Percentiles rank a stretch among this genome's conserved stretches.
phyloP scores from a whole-genome alignment of 2,113 vertebrate species.

The Hiodon alosoides region DNA sequence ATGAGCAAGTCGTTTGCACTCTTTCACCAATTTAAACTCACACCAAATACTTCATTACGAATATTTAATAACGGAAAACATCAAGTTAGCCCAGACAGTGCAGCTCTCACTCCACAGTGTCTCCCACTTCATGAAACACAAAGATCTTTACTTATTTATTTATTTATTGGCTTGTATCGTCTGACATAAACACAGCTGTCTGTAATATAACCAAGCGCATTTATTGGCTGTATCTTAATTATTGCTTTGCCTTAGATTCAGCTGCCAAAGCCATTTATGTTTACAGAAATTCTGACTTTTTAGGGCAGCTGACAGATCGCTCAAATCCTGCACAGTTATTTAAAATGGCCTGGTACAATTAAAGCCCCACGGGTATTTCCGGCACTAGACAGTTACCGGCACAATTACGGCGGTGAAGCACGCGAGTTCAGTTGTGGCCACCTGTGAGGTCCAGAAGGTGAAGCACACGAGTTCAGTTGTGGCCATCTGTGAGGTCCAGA shows the following conservation, averaged over 20 bases:
- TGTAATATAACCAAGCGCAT: slow-evolving; percentile 19
- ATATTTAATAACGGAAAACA: slow-evolving; percentile 30
- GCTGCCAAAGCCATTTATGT: slow-evolving; percentile 18
- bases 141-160: not conserved
- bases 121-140: slow-evolving; percentile 25
- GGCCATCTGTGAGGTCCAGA: too few relatives aligned
- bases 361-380: not conserved
- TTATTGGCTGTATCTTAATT: slow-evolving; percentile 24
- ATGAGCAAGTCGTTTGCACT: not conserved
- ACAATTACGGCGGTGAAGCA: not conserved
- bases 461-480: too few relatives aligned
- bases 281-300: slow-evolving; percentile 21
- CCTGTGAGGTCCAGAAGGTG: too few relatives aligned
- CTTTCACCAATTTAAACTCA: slow-evolving; percentile 11
- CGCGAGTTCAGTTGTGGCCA: not conserved
- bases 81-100: slow-evolving; percentile 6
- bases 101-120: slow-evolving; percentile 16
- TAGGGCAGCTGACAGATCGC: slow-evolving; percentile 5
- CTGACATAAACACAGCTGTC: slow-evolving; percentile 28
- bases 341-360: not conserved
- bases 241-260: slow-evolving; percentile 19
- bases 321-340: not conserved
- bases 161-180: not conserved
- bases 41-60: slow-evolving; percentile 15
- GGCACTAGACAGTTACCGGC: not conserved